phyloP scores from a whole-genome alignment of 92 coral and sea anemone genomes.

The Pocillopora grandis region DNA sequence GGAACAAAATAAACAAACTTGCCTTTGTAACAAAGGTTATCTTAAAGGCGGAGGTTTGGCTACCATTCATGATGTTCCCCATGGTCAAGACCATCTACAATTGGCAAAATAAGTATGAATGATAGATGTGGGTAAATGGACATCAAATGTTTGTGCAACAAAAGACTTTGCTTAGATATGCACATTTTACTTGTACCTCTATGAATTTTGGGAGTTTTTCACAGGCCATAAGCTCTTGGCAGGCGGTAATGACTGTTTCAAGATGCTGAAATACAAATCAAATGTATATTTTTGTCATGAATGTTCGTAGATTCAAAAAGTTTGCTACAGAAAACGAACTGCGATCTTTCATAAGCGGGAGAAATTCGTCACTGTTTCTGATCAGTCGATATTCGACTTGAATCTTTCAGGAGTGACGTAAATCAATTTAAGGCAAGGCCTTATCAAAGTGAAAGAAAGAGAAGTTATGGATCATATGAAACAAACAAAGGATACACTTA shows the following conservation, averaged over 20 bases:
- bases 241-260: slow-evolving; percentile 44
- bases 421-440: no score
- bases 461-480: no score
- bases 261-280: slow-evolving; percentile 53
- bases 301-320: no score
- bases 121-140: neutral
- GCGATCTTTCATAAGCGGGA: no score
- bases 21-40: slow-evolving; percentile 72
- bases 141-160: neutral
- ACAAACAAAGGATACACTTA: neutral
- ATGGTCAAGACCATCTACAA: slow-evolving; percentile 57
- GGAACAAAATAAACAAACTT: neutral
- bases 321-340: no score
- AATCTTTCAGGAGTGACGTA: no score
- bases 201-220: slow-evolving; percentile 54
- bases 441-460: no score
- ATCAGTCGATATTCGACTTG: no score
- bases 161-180: no score
- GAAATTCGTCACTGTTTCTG: no score
- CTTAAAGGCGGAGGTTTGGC: slow-evolving; percentile 65
- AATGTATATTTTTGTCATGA: no score
- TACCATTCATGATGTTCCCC: slow-evolving; percentile 81
- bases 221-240: slow-evolving; percentile 50
- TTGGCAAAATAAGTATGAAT: neutral
- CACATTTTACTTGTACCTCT: slow-evolving; percentile 37